phyloP scores from a whole-genome alignment of 2,888 invertebrate species.

The Scelioninae gen. 1 region DNA sequence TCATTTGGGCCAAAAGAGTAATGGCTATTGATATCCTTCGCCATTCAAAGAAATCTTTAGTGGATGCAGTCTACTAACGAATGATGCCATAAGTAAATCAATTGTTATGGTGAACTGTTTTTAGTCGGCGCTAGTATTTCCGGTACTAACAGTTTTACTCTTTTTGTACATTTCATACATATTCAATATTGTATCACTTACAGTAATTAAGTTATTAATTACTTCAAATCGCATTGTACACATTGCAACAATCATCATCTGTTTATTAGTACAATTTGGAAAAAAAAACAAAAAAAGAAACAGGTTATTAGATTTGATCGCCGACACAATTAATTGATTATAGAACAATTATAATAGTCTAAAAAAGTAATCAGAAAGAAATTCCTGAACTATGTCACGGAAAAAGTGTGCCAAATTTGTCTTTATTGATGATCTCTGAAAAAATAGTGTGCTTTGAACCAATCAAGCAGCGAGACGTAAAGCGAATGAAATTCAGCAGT shows the following conservation, averaged over 20 bases:
- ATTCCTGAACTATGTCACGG: constrained; percentile 8
- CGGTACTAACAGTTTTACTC: constrained; percentile 15
- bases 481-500: constrained; percentile 25
- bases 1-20: neutral
- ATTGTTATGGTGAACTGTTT: constrained; percentile 44
- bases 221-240: neutral
- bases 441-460: constrained; percentile 40
- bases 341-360: neutral
- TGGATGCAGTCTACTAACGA: constrained; percentile 40
- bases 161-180: constrained; percentile 9
- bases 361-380: neutral
- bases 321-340: neutral
- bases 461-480: constrained; percentile 23
- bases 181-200: constrained; percentile 7
- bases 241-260: neutral
- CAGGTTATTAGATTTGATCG: neutral
- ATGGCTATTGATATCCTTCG: constrained; percentile 4
- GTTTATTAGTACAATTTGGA: too few species aligned
- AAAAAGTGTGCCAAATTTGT: constrained; percentile 37
- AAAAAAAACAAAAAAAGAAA: too few species aligned
- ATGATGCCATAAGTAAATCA: constrained; percentile 40
- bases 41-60: constrained; percentile 16
- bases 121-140: constrained; percentile 11
- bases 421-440: neutral
- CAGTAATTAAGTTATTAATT: neutral